These are phyloP conservation scores for Meteorus colon DNA, from an alignment of 2,888 invertebrate species.

Conservation along the genomic window DNA sequence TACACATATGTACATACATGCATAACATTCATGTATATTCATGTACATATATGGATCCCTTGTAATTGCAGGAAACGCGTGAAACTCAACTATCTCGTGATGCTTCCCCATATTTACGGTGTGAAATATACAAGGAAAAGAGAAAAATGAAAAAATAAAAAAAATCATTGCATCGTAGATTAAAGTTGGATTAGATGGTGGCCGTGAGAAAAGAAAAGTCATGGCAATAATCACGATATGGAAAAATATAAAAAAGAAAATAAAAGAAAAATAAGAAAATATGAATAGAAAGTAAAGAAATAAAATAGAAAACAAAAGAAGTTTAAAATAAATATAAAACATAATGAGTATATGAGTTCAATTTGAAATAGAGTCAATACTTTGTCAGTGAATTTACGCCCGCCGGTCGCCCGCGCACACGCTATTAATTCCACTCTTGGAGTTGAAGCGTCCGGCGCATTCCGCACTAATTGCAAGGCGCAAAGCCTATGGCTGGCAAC, in stretches of 20 bases:
- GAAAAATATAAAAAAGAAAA: background rate
- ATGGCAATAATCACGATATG: background rate
- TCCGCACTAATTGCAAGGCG: slow-evolving; percentile 63
- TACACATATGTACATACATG: background rate
- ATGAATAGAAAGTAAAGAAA: background rate
- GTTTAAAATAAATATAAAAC: background rate
- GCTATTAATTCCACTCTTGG: slow-evolving; percentile 34
- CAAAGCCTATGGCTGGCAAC: slow-evolving; percentile 49
- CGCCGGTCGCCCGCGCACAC: slow-evolving; percentile 2
- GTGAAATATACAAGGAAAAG: background rate
- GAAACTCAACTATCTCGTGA: slow-evolving; percentile 22
- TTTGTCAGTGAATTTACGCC: slow-evolving; percentile 32
- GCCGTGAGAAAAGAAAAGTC: slow-evolving; percentile 4
- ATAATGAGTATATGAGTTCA: background rate
- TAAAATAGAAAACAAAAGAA: background rate
- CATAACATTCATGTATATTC: background rate
- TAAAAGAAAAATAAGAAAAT: background rate
- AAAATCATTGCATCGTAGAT: slow-evolving; percentile 9
- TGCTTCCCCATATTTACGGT: slow-evolving; percentile 24
- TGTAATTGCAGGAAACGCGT: slow-evolving; percentile 24
- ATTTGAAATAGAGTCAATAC: slow-evolving; percentile 24
- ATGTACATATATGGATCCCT: slow-evolving; percentile 11
- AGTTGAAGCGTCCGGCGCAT: slow-evolving; percentile 49
- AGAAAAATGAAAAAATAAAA: background rate
- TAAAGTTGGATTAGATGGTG: slow-evolving; percentile 7